Conservation (phyloP, 2,113 vertebrate species). For the Tachysurus fulvidraco region DNA sequence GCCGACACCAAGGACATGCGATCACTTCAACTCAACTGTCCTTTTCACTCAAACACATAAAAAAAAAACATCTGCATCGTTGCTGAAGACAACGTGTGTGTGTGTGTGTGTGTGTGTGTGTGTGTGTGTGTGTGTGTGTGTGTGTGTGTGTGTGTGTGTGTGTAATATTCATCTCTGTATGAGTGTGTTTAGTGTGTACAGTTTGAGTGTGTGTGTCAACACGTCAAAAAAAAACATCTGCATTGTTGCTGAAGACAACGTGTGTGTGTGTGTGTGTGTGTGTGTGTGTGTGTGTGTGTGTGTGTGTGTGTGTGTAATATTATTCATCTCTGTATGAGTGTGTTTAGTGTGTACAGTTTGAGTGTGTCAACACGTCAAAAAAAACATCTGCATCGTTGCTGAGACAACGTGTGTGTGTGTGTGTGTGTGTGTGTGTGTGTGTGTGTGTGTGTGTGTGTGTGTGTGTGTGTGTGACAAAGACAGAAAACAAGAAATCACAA, state of each 20-base stretch:
- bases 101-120: too few relatives aligned
- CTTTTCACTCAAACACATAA: not conserved
- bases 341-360: not conserved
- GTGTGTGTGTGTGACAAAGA: not conserved
- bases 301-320: not conserved
- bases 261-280: not conserved
- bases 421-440: not conserved
- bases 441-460: conserved; percentile 2
- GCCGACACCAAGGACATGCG: not conserved
- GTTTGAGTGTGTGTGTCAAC: too few relatives aligned
- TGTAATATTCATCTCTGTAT: not conserved
- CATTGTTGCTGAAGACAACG: not conserved
- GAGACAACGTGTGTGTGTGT: not conserved
- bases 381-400: not conserved
- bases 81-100: not conserved
- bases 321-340: too few relatives aligned
- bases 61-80: not conserved
- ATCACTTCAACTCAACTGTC: conserved; percentile 8
- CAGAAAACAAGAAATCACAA: not conserved
- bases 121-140: too few relatives aligned
- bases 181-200: too few relatives aligned
- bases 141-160: conserved; percentile 1
- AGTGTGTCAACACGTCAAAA: not conserved
- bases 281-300: not conserved
- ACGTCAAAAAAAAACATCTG: not conserved